Evolutionary conservation across 92 coral and sea anemone species (phyloP).

Genomic region (Siderastrea siderea): DNA sequence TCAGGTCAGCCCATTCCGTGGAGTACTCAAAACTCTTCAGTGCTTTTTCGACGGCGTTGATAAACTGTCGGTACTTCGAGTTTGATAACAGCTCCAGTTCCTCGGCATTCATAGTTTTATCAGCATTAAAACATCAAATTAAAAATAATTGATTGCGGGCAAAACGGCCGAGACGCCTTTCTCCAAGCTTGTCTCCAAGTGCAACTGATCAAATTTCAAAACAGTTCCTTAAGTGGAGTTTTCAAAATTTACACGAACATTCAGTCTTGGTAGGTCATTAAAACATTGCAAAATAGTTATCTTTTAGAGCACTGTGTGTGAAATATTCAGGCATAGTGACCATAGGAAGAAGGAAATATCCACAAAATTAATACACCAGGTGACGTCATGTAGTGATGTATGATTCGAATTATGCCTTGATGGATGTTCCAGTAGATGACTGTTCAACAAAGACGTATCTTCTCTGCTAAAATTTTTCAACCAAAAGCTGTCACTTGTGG

Average conservation of each 20-base stretch:
- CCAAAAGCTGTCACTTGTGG: neutral
- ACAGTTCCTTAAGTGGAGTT: neutral
- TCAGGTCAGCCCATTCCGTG: slow-evolving; percentile 98
- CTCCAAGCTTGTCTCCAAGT: neutral
- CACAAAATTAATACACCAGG: neutral
- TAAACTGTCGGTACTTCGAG: slow-evolving; percentile 98
- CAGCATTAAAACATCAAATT: neutral
- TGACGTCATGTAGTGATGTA: slow-evolving; percentile 28
- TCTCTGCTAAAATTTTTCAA: neutral
- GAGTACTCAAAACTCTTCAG: slow-evolving; percentile 94
- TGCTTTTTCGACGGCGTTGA: slow-evolving; percentile 95
- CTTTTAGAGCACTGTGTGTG: neutral
- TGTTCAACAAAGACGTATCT: neutral
- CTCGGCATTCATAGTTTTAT: slow-evolving; percentile 79
- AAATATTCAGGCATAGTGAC: slow-evolving; percentile 21
- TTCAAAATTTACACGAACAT: neutral
- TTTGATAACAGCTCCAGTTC: slow-evolving; percentile 93
- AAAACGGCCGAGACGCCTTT: neutral
- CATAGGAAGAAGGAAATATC: slow-evolving; percentile 8
- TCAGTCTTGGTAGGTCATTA: neutral
- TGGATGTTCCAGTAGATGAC: neutral
- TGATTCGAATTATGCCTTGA: slow-evolving; percentile 5
- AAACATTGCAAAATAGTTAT: neutral
- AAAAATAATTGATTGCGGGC: neutral
- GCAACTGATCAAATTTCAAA: neutral